Evolutionary conservation across 2,113 vertebrate genomes (phyloP).

Genomic region (Notothenia rossii): DNA sequence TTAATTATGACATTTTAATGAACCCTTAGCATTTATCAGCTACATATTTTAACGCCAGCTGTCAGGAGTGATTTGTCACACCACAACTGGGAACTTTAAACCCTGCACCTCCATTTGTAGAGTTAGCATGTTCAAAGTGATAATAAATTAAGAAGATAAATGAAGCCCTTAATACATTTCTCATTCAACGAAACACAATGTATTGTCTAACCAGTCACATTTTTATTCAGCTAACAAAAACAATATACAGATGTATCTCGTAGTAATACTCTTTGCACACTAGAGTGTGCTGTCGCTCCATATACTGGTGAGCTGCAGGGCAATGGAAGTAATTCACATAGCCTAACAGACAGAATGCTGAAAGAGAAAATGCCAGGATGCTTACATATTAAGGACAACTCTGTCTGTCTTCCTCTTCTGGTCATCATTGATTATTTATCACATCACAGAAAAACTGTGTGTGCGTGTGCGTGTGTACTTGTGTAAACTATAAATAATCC

Average conservation of each 20-base stretch:
- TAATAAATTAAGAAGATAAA: not conserved
- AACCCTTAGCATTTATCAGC: not conserved
- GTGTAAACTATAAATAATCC: not conserved
- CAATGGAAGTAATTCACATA: not conserved
- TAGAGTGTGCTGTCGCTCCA: conserved; percentile 49
- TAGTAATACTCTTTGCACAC: conserved; percentile 46
- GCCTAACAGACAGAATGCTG: not conserved
- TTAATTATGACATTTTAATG: not conserved
- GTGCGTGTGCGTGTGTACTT: not conserved
- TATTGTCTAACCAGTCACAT: not conserved
- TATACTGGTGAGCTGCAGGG: not conserved
- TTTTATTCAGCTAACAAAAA: not conserved
- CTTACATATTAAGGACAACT: not conserved
- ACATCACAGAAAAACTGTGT: not conserved
- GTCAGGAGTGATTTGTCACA: not conserved
- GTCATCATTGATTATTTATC: not conserved
- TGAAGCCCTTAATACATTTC: not conserved
- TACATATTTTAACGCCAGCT: not conserved
- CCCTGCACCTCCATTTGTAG: too few relatives aligned
- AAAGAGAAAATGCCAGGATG: not conserved
- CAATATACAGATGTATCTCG: not conserved
- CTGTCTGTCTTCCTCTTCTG: not conserved
- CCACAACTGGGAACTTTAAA: not conserved
- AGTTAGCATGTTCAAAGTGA: not conserved
- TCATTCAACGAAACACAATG: not conserved